A percentile compares a stretch with the other conserved stretches of the same genome.
Evolutionary conservation across 1,140 invertebrate species (phyloP).

Genomic region (Harlomillsia oculata): DNA sequence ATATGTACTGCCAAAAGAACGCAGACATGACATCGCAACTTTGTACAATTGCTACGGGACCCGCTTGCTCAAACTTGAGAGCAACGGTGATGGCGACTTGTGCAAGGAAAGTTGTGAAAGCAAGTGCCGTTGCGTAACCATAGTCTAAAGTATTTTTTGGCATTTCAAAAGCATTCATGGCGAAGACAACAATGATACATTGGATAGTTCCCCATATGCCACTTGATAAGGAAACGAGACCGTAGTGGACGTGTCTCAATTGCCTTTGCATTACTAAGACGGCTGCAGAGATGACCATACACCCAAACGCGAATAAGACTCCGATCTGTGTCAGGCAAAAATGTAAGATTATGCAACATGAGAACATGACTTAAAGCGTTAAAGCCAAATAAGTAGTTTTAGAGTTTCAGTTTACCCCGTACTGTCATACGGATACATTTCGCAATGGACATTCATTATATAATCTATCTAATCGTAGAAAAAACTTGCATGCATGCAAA

Average conservation of each 20-base stretch:
- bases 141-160: neutral
- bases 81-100: too few relatives aligned
- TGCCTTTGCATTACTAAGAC: constrained; percentile 1
- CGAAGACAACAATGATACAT: neutral
- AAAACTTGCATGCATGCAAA: neutral
- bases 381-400: too few relatives aligned
- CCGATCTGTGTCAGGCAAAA: neutral
- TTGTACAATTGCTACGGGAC: neutral
- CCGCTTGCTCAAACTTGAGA: neutral
- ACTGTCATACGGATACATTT: too few relatives aligned
- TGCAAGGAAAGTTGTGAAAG: too few relatives aligned
- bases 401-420: too few relatives aligned
- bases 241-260: constrained; percentile 9
- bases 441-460: neutral
- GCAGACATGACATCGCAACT: constrained; percentile 6
- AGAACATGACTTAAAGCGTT: too few relatives aligned
- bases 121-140: too few relatives aligned
- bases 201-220: constrained; percentile 9
- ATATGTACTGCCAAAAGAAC: constrained; percentile 4
- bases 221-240: neutral
- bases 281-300: constrained; percentile 1
- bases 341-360: too few relatives aligned
- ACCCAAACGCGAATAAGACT: neutral
- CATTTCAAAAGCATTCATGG: neutral
- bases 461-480: neutral